Percentiles rank a stretch among this genome's conserved stretches.
Evolutionary conservation across 2,797 vertebrate species (phyloP).

Genomic region (Sebastes hubbsi): DNA sequence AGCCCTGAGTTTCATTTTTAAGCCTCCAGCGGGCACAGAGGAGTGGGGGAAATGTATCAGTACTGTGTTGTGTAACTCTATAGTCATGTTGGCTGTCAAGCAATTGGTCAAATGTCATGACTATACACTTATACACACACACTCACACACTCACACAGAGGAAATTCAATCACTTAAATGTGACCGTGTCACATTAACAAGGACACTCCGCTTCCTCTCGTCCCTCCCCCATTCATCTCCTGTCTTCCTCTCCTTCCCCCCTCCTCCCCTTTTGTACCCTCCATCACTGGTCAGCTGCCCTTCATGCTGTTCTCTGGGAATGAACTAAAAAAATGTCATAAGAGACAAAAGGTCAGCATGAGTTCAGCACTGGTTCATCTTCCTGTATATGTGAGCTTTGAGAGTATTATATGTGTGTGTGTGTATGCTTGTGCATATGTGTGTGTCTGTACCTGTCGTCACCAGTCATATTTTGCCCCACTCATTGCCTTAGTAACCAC

Average conservation of each 20-base stretch:
- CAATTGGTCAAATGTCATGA: constrained; percentile 60
- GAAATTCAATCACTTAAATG: constrained; percentile 77
- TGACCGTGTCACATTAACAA: constrained; percentile 76
- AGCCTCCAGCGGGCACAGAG: constrained; percentile 2
- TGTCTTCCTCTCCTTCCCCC: constrained; percentile 13
- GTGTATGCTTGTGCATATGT: background rate
- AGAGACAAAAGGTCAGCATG: background rate
- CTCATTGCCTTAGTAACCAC: constrained; percentile 51
- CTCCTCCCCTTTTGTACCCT: background rate
- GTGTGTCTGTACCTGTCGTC: constrained; percentile 15
- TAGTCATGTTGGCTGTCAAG: constrained; percentile 54
- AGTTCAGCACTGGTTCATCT: background rate
- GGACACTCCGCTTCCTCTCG: constrained; percentile 71
- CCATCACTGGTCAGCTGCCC: constrained; percentile 25
- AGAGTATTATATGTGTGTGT: background rate
- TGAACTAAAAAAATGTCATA: background rate
- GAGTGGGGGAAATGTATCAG: constrained; percentile 21
- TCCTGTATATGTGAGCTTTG: background rate
- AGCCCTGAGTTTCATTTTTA: constrained; percentile 17
- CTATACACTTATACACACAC: constrained; percentile 17
- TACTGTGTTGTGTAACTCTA: constrained; percentile 55
- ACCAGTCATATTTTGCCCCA: constrained; percentile 11
- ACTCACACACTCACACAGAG: constrained; percentile 40
- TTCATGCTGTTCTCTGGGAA: constrained; percentile 21
- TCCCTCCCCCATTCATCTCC: constrained; percentile 51